Evolutionary conservation across 2,888 invertebrate genomes (phyloP), one percentile per base, ranked within the genome.

Genomic region (Norana najaformis): DNA sequence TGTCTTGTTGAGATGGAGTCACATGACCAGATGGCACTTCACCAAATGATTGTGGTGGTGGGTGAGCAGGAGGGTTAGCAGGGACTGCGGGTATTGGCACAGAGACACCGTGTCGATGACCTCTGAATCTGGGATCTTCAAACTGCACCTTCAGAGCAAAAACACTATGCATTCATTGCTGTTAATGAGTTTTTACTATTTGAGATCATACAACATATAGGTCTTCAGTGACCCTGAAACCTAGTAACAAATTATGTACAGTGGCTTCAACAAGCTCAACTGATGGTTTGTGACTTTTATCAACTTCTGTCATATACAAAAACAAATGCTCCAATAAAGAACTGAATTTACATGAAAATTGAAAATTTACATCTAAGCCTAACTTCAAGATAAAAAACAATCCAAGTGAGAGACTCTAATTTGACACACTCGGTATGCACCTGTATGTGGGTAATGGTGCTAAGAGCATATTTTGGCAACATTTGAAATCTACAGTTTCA

Each of bases 1-100:
- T 85, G 36, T 85, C 85, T 85, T 36, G 85, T 85, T 85, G 85
- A 85, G 85, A 35, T 18, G 85, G 85, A 36, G 85, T 85, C 36
- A 37, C 85, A 18, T 85, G 37, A 85, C 85, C 85, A 35, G 85
- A 37, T 37, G 85, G 35, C 23, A 35, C 35, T 36, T 85, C 85
- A 37, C 85, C 85, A 37, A 85, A 85, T 14, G 85, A 85, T 14
- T 35, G 85, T 37, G 37, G 85, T 36, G 85, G 20, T 36, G 85
- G 85, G 37, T 85, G 85, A 85, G 85, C 34, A 11, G 85, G 85
- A 36, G 85, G 85, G 35, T 85, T 85, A 18, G 85, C 35, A 34
- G 85, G 85, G 37, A 85, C 37, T 5, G 85, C 35, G 35, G 85
- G 85, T 36, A 85, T 85, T 85, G 37, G 85, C 85, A 35, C 85